Conservation (phyloP, 1,140 invertebrate species). For the Araneus ventricosus region DNA sequence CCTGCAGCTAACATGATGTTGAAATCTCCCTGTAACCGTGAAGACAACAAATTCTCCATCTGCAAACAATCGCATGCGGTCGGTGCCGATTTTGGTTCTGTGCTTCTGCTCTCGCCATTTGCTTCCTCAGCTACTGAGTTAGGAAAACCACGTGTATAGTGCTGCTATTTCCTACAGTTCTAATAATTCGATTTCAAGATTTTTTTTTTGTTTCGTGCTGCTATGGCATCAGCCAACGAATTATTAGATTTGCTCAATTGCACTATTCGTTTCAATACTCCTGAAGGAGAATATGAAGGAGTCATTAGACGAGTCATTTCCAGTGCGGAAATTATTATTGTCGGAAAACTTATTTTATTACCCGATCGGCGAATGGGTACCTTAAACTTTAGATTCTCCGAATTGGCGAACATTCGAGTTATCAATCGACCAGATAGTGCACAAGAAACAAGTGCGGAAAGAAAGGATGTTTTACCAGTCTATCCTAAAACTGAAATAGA, state of each 20-base stretch:
- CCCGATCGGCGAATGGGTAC: neutral
- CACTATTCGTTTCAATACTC: neutral
- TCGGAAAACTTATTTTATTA: neutral
- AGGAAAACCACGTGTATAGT: too few relatives aligned
- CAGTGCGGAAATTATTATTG: neutral
- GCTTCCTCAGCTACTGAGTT: too few relatives aligned
- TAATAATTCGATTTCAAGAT: too few relatives aligned
- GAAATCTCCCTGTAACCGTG: too few relatives aligned
- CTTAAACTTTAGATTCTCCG: neutral
- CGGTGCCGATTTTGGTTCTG: too few relatives aligned
- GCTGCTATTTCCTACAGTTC: too few relatives aligned
- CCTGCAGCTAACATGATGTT: too few relatives aligned
- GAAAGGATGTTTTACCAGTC: too few relatives aligned
- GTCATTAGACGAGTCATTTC: neutral
- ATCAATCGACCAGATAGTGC: neutral
- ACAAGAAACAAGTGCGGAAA: neutral
- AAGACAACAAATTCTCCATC: too few relatives aligned
- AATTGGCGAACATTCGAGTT: neutral
- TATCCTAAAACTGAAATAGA: neutral
- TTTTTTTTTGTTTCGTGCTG: neutral
- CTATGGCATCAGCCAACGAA: neutral
- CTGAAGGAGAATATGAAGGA: slow-evolving; percentile 4
- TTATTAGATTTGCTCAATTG: neutral
- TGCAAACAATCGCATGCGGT: too few relatives aligned
- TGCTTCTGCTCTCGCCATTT: too few relatives aligned